Percentiles rank a stretch among this genome's conserved stretches.
These are phyloP conservation scores for Pycnonotus jocosus DNA, from an alignment of 2,113 vertebrate species.

Conservation along the genomic window DNA sequence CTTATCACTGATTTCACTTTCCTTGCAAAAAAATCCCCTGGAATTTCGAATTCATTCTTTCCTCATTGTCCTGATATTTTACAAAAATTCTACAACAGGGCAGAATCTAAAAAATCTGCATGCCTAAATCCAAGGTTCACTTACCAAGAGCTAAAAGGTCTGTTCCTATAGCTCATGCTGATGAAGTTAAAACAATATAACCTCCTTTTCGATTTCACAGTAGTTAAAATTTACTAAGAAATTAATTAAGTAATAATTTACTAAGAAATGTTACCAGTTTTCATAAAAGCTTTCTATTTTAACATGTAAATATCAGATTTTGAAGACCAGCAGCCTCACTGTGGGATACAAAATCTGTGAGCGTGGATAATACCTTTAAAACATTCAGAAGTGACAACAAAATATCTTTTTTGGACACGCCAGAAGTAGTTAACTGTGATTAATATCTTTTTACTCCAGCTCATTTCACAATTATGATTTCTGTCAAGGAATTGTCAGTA, in stretches of 20 bases:
- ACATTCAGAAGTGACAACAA: conserved; percentile 20
- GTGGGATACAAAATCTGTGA: conserved; percentile 31
- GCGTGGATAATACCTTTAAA: conserved; percentile 53
- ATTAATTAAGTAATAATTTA: conserved; percentile 25
- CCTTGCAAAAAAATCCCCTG: neutral
- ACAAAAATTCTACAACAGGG: neutral
- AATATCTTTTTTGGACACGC: conserved; percentile 18
- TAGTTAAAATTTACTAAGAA: no score
- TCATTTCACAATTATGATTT: conserved; percentile 62
- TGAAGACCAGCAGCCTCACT: conserved; percentile 37
- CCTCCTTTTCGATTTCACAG: neutral
- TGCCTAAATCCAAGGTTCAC: neutral
- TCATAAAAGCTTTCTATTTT: conserved; percentile 19
- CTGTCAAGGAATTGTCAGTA: conserved; percentile 44
- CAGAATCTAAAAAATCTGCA: neutral
- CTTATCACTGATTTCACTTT: neutral
- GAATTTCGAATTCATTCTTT: neutral
- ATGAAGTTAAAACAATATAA: neutral
- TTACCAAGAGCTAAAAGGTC: neutral
- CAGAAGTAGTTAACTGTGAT: conserved; percentile 53
- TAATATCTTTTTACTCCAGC: conserved; percentile 40
- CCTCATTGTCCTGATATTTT: neutral
- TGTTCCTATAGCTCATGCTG: neutral
- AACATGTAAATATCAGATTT: conserved; percentile 20
- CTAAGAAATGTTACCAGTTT: neutral